Evolutionary conservation across 2,888 invertebrate species (phyloP), one percentile per base, ranked within the genome.

Genomic region (Gari tellinella): DNA sequence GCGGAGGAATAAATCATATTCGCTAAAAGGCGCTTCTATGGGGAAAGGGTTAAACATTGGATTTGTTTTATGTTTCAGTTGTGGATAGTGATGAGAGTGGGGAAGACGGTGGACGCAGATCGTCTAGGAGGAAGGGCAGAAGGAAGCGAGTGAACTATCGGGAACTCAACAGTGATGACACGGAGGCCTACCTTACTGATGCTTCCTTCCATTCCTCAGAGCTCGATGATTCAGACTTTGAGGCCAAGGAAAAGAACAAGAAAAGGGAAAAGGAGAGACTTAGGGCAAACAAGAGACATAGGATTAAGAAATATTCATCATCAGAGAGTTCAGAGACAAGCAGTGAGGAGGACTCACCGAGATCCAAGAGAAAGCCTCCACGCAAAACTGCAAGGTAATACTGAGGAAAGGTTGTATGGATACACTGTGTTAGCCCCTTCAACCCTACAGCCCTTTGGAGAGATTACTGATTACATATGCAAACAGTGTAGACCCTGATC

Each of bases 61-160:
- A n/a, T n/a, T n/a, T n/a, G 14, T 40, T 8, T 8, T 46, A 15
- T 52, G 26, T 84, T 85, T n/a, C 76, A 84, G 85, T 87, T 38
- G 85, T 85, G 26, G 86, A 87, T 53, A 85, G 86, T 63, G 86
- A 86, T 49, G 86, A 84, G 68, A 86, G 86, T 41, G 86, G 85
- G 76, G 85, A 85, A 37, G 86, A 88, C 17, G 75, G 78, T 25
- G 72, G 55, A 2, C 74, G 74, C 10, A 68, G 82, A 15, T 49
- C 83, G 8, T 76, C 85, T 0, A 80, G 78, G n/a, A 62, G 86
- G 56, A 72, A 78, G n/a, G 69, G 82, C 12, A 72, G 81, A 4
- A 72, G 82, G 26, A 72, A 69, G 38, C 66, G 72, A 7, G 82
- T 85, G 8, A 83, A 77, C 49, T 86, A 86, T 56, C 61, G 76